A percentile compares a stretch with the other conserved stretches of the same genome.
Evolutionary conservation across 2,888 invertebrate species (phyloP).

Genomic region (Epinotia bilunana): DNA sequence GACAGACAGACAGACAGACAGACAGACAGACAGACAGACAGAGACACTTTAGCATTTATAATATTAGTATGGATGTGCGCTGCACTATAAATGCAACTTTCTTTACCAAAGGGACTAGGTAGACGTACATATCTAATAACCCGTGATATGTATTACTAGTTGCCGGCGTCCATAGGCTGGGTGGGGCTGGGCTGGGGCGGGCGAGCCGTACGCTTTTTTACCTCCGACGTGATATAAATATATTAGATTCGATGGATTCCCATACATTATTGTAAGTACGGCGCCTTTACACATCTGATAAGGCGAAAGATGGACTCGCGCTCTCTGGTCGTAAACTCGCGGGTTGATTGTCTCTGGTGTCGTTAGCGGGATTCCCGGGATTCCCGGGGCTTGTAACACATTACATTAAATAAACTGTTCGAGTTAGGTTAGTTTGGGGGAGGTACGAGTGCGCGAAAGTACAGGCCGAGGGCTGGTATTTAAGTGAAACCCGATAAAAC

Average conservation of each 20-base stretch:
- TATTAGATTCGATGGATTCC: not conserved
- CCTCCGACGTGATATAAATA: not conserved
- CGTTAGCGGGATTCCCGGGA: constrained; percentile 21
- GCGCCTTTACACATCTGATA: constrained; percentile 26
- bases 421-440: constrained; percentile 4
- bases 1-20: too few relatives aligned
- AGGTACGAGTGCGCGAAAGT: constrained; percentile 5
- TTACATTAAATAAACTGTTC: constrained; percentile 31
- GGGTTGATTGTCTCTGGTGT: constrained; percentile 23
- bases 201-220: too few relatives aligned
- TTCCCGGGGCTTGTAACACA: constrained; percentile 20
- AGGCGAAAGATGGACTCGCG: constrained; percentile 13
- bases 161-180: too few relatives aligned
- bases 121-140: too few relatives aligned
- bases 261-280: constrained; percentile 9
- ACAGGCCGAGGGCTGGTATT: not conserved
- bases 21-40: too few relatives aligned
- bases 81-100: too few relatives aligned
- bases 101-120: too few relatives aligned
- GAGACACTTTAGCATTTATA: too few relatives aligned
- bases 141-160: too few relatives aligned
- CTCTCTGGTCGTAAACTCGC: constrained; percentile 27
- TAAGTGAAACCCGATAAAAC: too few relatives aligned
- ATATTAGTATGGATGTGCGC: too few relatives aligned
- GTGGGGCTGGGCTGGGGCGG: too few relatives aligned